Evolutionary conservation across 2,888 invertebrate genomes (phyloP).

Genomic region (Protonemura montana): DNA sequence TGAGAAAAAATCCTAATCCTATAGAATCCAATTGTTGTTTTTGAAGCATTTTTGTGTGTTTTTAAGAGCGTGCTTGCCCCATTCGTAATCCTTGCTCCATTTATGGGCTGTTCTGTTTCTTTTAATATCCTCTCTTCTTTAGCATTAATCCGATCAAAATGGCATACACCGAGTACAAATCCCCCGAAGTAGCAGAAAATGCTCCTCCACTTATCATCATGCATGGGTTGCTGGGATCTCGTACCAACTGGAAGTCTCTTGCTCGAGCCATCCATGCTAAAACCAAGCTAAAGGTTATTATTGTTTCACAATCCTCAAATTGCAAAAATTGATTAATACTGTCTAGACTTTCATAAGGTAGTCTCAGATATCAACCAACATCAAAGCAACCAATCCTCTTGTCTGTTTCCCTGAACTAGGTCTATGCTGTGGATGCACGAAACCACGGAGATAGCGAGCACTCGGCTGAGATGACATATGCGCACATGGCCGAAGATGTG

Average conservation of each 20-base stretch:
- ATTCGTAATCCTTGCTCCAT: too few relatives aligned
- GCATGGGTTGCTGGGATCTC: constrained; percentile 88
- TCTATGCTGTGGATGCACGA: constrained; percentile 85
- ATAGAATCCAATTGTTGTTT: too few relatives aligned
- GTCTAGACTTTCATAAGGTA: neutral
- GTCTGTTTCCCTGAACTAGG: too few relatives aligned
- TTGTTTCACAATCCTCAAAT: neutral
- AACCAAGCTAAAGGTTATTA: constrained; percentile 69
- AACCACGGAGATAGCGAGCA: constrained; percentile 96
- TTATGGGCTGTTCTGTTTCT: too few relatives aligned
- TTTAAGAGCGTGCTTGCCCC: too few relatives aligned
- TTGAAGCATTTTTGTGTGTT: too few relatives aligned
- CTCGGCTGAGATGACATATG: constrained; percentile 73
- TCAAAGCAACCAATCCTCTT: too few relatives aligned
- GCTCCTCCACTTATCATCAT: constrained; percentile 76
- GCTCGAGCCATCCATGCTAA: constrained; percentile 71
- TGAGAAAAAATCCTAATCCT: too few relatives aligned
- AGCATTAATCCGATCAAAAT: constrained; percentile 66
- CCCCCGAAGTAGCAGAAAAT: constrained; percentile 55
- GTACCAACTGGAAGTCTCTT: constrained; percentile 85
- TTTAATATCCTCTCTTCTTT: constrained; percentile 22
- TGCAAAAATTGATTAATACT: constrained; percentile 15
- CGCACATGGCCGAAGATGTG: constrained; percentile 78
- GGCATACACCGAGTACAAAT: constrained; percentile 73
- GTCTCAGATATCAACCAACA: too few relatives aligned